Evolutionary conservation across 2,797 vertebrate genomes (phyloP).

Genomic region (Diplodus sargus): DNA sequence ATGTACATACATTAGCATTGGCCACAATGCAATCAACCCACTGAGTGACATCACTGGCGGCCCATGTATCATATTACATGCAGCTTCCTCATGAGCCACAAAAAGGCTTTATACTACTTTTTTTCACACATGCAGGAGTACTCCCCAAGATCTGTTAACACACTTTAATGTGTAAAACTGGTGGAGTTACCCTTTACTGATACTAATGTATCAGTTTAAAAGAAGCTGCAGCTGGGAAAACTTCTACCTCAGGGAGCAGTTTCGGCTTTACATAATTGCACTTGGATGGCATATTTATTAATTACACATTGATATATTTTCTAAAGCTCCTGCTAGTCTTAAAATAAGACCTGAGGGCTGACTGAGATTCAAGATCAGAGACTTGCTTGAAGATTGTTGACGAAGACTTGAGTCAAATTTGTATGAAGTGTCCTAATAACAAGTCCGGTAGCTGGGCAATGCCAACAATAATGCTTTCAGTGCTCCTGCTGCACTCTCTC

Average conservation of each 20-base stretch:
- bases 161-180: no score
- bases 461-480: constrained; percentile 75
- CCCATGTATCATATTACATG: no score
- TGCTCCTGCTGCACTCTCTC: constrained; percentile 64
- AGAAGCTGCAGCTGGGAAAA: constrained; percentile 24
- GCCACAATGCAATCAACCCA: no score
- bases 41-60: no score
- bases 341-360: constrained; percentile 53
- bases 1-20: no score
- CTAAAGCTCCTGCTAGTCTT: constrained; percentile 22
- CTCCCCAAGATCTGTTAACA: no score
- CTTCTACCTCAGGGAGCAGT: constrained; percentile 1
- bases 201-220: no score
- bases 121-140: no score
- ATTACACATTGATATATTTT: constrained; percentile 30
- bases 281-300: constrained; percentile 53
- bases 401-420: constrained; percentile 53
- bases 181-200: no score
- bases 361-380: constrained; percentile 40
- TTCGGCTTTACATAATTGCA: constrained; percentile 13
- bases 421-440: constrained; percentile 75
- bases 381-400: constrained; percentile 57
- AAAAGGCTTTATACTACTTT: no score
- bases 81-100: no score
- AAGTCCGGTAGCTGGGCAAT: constrained; percentile 55